phyloP scores from a whole-genome alignment of 2,113 vertebrate species.

The Herpetotheres cachinnans region DNA sequence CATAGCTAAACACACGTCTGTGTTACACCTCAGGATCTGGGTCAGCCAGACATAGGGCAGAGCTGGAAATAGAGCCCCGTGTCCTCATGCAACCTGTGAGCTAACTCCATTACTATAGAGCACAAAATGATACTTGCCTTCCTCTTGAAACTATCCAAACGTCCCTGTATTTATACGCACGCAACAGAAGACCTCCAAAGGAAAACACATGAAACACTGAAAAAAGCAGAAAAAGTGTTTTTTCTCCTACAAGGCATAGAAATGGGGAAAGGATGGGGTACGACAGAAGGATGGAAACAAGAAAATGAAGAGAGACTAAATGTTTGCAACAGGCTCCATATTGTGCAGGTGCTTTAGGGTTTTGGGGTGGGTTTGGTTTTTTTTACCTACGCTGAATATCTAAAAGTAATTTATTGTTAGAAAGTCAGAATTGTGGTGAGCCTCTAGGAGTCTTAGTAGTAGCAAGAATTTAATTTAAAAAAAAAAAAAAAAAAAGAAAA shows the following conservation, averaged over 20 bases:
- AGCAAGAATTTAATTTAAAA: background rate
- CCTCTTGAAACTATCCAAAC: background rate
- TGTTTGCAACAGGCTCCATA: rapidly evolving
- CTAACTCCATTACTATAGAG: background rate
- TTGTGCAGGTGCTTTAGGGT: background rate
- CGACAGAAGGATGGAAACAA: background rate
- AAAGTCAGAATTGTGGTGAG: background rate
- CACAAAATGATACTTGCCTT: rapidly evolving
- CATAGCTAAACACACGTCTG: background rate
- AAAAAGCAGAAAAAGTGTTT: background rate
- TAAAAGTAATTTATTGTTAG: background rate
- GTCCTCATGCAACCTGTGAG: background rate
- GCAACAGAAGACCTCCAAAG: background rate
- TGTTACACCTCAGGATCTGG: background rate
- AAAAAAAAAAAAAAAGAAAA: background rate
- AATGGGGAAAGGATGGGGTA: background rate
- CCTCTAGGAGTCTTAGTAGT: background rate
- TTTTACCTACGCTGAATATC: background rate
- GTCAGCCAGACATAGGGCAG: slow-evolving; percentile 1
- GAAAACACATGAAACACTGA: background rate
- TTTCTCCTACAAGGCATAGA: background rate
- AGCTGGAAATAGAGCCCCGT: background rate
- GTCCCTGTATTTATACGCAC: rapidly evolving
- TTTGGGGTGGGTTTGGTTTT: background rate
- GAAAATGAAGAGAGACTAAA: background rate